Evolutionary conservation across 2,113 vertebrate species (phyloP).

Genomic region (Hiodon tergisus): DNA sequence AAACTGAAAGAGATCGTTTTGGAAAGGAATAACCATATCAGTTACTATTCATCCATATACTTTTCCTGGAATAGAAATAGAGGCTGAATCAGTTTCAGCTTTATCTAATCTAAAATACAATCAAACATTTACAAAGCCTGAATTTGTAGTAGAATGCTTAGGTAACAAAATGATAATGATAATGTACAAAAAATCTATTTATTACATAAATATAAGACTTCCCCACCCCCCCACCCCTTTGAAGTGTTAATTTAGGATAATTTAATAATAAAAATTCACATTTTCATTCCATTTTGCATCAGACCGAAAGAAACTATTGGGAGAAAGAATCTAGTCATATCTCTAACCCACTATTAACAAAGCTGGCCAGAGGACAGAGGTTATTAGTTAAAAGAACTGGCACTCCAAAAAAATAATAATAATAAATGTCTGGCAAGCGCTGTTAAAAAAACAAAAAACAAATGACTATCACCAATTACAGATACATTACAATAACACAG

Average conservation of each 20-base stretch:
- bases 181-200: too few species aligned
- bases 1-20: too few species aligned
- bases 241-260: background rate
- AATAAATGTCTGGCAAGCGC: too few species aligned
- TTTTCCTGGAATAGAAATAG: too few species aligned
- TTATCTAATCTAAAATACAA: background rate
- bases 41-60: too few species aligned
- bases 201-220: background rate
- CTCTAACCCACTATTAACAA: background rate
- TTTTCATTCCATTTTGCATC: conserved; percentile 4
- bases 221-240: too few species aligned
- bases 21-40: background rate
- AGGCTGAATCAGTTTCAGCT: background rate
- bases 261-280: background rate
- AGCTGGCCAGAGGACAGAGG: background rate
- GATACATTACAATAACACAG: too few species aligned
- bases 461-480: too few species aligned
- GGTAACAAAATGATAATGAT: background rate
- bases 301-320: background rate
- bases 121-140: background rate
- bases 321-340: background rate
- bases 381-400: too few species aligned
- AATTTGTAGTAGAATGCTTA: background rate
- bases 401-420: too few species aligned
- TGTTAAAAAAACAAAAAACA: too few species aligned